Conservation (phyloP, 2,888 invertebrate species). For the Merodon equestris region DNA sequence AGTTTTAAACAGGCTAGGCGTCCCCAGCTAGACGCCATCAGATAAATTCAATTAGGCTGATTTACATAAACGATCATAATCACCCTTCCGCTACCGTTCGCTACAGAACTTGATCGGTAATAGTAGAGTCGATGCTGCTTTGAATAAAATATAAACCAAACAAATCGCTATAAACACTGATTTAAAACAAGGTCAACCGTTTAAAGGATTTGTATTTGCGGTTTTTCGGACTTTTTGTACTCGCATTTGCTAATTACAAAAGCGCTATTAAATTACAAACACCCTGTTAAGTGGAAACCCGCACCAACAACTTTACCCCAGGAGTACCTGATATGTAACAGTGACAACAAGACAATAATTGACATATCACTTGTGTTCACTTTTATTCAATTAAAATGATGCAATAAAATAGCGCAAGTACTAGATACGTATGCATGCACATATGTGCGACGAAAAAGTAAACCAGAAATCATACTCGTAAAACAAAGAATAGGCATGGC, state of each 20-base stretch:
- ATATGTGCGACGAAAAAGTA: slow-evolving; percentile 23
- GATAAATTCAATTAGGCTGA: slow-evolving; percentile 14
- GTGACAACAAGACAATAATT: slow-evolving; percentile 33
- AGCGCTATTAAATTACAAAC: slow-evolving; percentile 48
- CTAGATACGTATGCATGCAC: not conserved
- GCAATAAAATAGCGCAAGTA: slow-evolving; percentile 51
- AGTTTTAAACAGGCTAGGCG: slow-evolving; percentile 13
- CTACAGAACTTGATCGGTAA: slow-evolving; percentile 12
- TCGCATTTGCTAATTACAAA: slow-evolving; percentile 33
- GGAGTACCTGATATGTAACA: slow-evolving; percentile 18
- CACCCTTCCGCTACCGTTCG: slow-evolving; percentile 34
- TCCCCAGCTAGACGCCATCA: slow-evolving; percentile 20
- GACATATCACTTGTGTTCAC: slow-evolving; percentile 39
- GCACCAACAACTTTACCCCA: not conserved
- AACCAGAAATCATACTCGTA: slow-evolving; percentile 53
- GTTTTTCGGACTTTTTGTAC: not conserved
- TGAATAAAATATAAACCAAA: slow-evolving; percentile 7
- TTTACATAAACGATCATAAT: not conserved
- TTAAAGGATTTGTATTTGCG: slow-evolving; percentile 35
- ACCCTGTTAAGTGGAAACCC: slow-evolving; percentile 34
- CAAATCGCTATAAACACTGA: not conserved
- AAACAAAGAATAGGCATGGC: slow-evolving; percentile 58
- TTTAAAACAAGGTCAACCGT: slow-evolving; percentile 45
- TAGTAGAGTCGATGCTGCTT: slow-evolving; percentile 14
- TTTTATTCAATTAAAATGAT: slow-evolving; percentile 52